Evolutionary conservation across 37 sponge, comb jelly and placozoan genomes (phyloP).

Genomic region (Beroe forskalii): DNA sequence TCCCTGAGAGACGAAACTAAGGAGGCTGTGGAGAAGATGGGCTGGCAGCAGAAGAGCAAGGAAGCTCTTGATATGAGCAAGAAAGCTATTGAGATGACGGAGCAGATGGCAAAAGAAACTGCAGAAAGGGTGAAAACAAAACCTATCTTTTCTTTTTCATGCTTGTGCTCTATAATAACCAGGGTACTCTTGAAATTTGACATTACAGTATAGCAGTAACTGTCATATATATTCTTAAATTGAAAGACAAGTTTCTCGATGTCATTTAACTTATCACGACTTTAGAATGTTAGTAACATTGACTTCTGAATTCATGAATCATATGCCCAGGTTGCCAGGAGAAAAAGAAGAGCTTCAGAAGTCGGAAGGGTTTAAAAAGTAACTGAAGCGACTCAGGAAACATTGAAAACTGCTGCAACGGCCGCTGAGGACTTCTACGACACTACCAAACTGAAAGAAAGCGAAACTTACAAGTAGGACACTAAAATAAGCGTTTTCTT

Average conservation of each 20-base stretch:
- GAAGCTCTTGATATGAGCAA: background rate
- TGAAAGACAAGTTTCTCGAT: no score
- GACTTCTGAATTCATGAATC: no score
- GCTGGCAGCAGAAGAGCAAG: background rate
- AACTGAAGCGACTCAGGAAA: conserved; percentile 13
- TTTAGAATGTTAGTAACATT: no score
- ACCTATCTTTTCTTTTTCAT: no score
- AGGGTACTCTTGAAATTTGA: no score
- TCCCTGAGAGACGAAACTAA: background rate
- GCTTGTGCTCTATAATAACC: no score
- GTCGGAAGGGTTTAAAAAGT: background rate
- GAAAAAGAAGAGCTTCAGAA: background rate
- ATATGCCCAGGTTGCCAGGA: background rate
- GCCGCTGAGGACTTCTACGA: conserved; percentile 20
- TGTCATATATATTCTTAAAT: no score
- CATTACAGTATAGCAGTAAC: no score
- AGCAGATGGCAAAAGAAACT: background rate
- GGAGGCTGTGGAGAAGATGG: background rate
- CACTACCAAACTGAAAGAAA: background rate
- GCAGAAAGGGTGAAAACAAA: conserved; percentile 10
- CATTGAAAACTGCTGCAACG: background rate
- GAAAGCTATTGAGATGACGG: background rate
- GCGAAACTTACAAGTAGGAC: background rate
- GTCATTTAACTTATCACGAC: no score
- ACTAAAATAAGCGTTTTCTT: no score